A percentile compares a stretch with the other conserved stretches of the same genome.
These are phyloP conservation scores for Apis cerana DNA, from an alignment of 1,140 invertebrate genomes.

Conservation along the genomic window DNA sequence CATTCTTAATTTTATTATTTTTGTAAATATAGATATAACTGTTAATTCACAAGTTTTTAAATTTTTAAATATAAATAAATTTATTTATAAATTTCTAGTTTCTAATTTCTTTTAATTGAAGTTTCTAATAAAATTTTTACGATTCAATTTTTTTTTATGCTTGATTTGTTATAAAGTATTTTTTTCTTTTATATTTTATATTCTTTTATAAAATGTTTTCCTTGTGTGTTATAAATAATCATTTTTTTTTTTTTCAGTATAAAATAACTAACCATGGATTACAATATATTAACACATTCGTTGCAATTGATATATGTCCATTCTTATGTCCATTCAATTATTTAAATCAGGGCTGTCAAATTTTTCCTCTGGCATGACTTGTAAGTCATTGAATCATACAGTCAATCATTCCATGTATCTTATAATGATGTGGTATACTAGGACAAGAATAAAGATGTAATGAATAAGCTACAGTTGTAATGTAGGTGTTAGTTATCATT, in stretches of 20 bases:
- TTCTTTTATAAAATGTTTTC: background rate
- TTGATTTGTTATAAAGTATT: background rate
- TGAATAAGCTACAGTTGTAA: too few relatives aligned
- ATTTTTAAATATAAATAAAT: too few relatives aligned
- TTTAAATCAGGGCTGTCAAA: background rate
- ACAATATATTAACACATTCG: background rate
- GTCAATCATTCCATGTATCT: too few relatives aligned
- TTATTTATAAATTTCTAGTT: background rate
- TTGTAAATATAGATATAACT: too few relatives aligned
- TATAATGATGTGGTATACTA: too few relatives aligned
- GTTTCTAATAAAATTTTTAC: background rate
- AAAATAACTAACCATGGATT: conserved; percentile 9
- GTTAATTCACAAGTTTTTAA: too few relatives aligned
- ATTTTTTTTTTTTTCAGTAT: background rate
- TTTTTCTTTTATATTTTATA: too few relatives aligned
- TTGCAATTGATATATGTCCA: background rate
- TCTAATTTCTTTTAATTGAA: background rate
- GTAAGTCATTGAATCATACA: too few relatives aligned
- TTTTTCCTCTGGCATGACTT: too few relatives aligned
- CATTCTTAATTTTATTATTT: background rate
- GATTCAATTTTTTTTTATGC: background rate
- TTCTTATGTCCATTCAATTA: background rate
- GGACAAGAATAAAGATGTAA: too few relatives aligned
- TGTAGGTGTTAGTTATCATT: too few relatives aligned
- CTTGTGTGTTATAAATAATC: background rate